A percentile compares a stretch with the other conserved stretches of the same genome.
These are phyloP conservation scores for Rhagonycha fulva DNA, from an alignment of 2,888 invertebrate genomes.

Conservation along the genomic window DNA sequence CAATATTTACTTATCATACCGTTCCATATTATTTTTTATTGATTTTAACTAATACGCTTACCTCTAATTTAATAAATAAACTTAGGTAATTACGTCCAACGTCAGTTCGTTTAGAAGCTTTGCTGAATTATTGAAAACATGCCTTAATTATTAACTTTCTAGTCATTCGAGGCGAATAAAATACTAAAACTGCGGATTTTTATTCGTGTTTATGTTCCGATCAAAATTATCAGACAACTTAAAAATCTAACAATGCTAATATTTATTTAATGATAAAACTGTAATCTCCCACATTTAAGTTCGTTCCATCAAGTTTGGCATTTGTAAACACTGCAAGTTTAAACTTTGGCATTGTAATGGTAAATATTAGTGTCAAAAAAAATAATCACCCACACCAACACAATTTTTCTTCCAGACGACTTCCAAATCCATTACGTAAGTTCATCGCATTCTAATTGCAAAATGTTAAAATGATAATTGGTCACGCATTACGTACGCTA, in stretches of 20 bases:
- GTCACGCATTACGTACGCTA: conserved; percentile 7
- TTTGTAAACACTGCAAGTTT: background rate
- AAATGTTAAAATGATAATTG: conserved; percentile 5
- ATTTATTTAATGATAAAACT: background rate
- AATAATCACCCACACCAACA: background rate
- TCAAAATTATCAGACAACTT: background rate
- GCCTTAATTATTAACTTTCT: background rate
- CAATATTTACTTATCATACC: background rate
- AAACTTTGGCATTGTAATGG: background rate
- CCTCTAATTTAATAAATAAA: background rate
- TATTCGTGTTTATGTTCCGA: background rate
- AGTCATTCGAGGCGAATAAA: background rate
- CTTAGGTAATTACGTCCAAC: background rate
- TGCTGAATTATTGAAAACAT: background rate
- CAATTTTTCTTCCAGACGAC: background rate
- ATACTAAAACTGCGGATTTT: background rate
- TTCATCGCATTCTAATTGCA: conserved; percentile 3
- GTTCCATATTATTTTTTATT: background rate
- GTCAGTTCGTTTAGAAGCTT: background rate
- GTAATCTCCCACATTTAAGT: background rate
- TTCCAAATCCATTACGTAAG: background rate
- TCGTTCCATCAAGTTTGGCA: background rate
- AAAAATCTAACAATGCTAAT: background rate
- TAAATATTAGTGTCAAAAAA: background rate
- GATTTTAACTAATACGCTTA: background rate